These are phyloP conservation scores for Syncerus caffer DNA, from an alignment of 2,797 vertebrate species.

Conservation along the genomic window DNA sequence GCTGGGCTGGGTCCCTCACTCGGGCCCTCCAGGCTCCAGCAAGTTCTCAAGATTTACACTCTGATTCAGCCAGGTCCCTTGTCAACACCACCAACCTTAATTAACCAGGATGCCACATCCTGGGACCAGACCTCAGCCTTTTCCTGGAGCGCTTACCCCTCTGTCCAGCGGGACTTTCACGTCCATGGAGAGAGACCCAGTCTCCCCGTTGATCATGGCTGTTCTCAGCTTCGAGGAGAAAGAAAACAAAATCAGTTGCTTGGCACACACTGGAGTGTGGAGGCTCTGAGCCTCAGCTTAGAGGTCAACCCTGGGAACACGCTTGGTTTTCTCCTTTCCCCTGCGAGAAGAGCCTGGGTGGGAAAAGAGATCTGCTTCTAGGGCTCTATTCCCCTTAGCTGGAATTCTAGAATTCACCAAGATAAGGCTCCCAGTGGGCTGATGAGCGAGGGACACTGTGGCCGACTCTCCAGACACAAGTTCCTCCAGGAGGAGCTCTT, in stretches of 20 bases:
- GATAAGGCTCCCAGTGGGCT: not conserved
- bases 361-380: not conserved
- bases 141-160: slow-evolving; percentile 86
- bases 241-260: slow-evolving; percentile 45
- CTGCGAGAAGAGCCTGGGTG: not conserved
- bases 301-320: not conserved
- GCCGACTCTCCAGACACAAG: not conserved
- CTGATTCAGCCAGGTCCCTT: not conserved
- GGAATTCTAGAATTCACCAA: not conserved
- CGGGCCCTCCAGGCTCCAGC: not conserved
- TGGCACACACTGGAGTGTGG: not conserved
- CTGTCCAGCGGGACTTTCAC: slow-evolving; percentile 93
- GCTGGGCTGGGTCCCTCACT: rapidly evolving
- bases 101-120: not conserved
- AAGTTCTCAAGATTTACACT: not conserved
- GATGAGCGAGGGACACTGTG: rapidly evolving
- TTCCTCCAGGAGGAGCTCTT: not conserved
- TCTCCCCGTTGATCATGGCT: slow-evolving; percentile 97
- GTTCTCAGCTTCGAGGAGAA: slow-evolving; percentile 89
- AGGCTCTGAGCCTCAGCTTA: not conserved
- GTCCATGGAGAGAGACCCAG: slow-evolving; percentile 89
- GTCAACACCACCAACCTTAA: not conserved
- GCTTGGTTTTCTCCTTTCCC: not conserved
- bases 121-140: not conserved
- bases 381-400: not conserved